Conservation (phyloP, 2,797 vertebrate genomes). For the Australoheros facetus region DNA sequence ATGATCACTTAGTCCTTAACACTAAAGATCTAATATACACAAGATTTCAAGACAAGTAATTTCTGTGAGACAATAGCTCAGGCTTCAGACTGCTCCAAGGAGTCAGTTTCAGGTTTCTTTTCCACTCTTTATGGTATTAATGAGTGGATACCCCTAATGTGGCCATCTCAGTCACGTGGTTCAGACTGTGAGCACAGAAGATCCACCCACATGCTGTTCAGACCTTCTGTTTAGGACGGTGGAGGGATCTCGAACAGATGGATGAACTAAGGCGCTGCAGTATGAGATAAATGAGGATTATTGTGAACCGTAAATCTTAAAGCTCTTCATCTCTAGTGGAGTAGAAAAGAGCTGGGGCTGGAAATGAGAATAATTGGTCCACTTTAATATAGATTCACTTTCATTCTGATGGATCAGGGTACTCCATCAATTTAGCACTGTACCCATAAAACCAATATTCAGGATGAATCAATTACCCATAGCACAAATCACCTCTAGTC, state of each 20-base stretch:
- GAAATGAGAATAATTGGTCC: neutral
- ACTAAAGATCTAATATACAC: neutral
- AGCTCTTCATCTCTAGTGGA: neutral
- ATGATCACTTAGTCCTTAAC: neutral
- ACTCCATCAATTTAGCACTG: neutral
- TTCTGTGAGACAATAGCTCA: neutral
- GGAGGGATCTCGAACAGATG: neutral
- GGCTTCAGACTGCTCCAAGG: neutral
- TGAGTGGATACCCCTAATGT: neutral
- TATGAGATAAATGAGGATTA: neutral
- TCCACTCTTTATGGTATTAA: conserved; percentile 1
- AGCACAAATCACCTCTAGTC: neutral
- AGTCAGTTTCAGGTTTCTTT: neutral
- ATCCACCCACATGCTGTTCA: neutral
- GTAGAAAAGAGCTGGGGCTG: neutral
- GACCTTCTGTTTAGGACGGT: neutral
- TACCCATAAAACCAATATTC: neutral
- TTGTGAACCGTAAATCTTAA: neutral
- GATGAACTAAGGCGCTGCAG: neutral
- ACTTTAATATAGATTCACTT: conserved; percentile 1
- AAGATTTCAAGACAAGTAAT: neutral
- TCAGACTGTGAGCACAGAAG: neutral
- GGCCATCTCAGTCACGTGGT: neutral
- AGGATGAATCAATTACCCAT: neutral
- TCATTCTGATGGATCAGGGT: neutral